Conservation (phyloP, 2,113 vertebrate genomes). For the Speoplatyrhinus poulsoni region DNA sequence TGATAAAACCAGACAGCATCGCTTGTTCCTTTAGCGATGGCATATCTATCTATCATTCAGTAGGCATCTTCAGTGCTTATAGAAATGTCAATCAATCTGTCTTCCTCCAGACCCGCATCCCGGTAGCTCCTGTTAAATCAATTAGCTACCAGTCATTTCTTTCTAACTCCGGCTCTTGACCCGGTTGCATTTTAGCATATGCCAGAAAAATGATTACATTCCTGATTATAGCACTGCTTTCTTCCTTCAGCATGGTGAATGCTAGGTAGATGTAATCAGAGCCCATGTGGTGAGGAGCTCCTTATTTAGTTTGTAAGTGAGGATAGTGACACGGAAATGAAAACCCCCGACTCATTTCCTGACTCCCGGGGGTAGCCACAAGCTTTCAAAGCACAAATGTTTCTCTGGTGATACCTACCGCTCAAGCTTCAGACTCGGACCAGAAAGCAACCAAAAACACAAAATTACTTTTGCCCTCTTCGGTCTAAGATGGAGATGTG, state of each 20-base stretch:
- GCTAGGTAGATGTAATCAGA: slow-evolving; percentile 71
- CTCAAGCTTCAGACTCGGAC: slow-evolving; percentile 60
- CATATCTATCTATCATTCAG: slow-evolving; percentile 59
- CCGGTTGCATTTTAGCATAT: slow-evolving; percentile 66
- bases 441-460: slow-evolving; percentile 52
- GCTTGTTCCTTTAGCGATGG: slow-evolving; percentile 44
- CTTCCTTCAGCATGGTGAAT: slow-evolving; percentile 62
- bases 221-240: slow-evolving; percentile 67
- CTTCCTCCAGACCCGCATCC: slow-evolving; percentile 19
- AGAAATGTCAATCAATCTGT: slow-evolving; percentile 45
- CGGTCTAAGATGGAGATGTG: slow-evolving; percentile 19
- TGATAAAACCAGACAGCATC: slow-evolving; percentile 58
- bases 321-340: slow-evolving; percentile 78
- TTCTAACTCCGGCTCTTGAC: slow-evolving; percentile 53
- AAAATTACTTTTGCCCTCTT: slow-evolving; percentile 67
- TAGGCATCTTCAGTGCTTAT: slow-evolving; percentile 45
- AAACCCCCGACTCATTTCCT: slow-evolving; percentile 81
- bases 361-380: slow-evolving; percentile 51
- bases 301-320: slow-evolving; percentile 71
- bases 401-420: slow-evolving; percentile 73
- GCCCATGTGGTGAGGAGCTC: slow-evolving; percentile 54
- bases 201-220: slow-evolving; percentile 74
- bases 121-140: slow-evolving; percentile 62
- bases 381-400: slow-evolving; percentile 71
- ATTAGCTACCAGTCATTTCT: slow-evolving; percentile 53